Evolutionary conservation across 2,113 vertebrate species (phyloP).

Genomic region (Melanostigma gelatinosum): DNA sequence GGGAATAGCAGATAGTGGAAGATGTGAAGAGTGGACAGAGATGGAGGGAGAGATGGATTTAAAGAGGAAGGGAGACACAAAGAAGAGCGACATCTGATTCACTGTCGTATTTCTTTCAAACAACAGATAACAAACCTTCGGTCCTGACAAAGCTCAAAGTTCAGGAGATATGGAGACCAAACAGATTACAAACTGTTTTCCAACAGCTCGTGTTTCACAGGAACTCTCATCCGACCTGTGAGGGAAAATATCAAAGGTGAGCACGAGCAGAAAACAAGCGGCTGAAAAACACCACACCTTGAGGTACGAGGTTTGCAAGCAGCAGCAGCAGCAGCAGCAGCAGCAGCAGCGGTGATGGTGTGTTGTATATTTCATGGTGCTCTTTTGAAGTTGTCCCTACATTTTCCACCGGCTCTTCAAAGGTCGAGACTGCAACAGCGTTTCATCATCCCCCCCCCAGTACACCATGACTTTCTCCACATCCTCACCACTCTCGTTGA

Average conservation of each 20-base stretch:
- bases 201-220: slow-evolving; percentile 32
- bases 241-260: slow-evolving; percentile 56
- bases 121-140: slow-evolving; percentile 36
- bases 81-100: slow-evolving; percentile 49
- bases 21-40: slow-evolving; percentile 61
- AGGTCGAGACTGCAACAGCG: slow-evolving; percentile 71
- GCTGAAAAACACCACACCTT: slow-evolving; percentile 51
- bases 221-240: slow-evolving; percentile 32
- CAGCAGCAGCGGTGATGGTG: slow-evolving; percentile 7
- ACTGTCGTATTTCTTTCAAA: slow-evolving; percentile 46
- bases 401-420: slow-evolving; percentile 76
- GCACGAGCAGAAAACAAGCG: slow-evolving; percentile 45
- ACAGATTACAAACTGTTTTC: slow-evolving; percentile 51
- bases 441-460: slow-evolving; percentile 59
- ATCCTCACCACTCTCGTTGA: slow-evolving; percentile 50
- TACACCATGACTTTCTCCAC: slow-evolving; percentile 54
- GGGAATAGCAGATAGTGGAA: slow-evolving; percentile 60
- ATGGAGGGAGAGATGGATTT: slow-evolving; percentile 58
- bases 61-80: slow-evolving; percentile 41
- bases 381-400: slow-evolving; percentile 76
- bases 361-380: slow-evolving; percentile 78
- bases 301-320: slow-evolving; percentile 38
- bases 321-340: slow-evolving; percentile 40
- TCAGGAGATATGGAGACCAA: slow-evolving; percentile 32
- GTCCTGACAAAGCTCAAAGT: slow-evolving; percentile 51